phyloP scores from a whole-genome alignment of 2,888 invertebrate species.

The Trisateles emortualis region DNA sequence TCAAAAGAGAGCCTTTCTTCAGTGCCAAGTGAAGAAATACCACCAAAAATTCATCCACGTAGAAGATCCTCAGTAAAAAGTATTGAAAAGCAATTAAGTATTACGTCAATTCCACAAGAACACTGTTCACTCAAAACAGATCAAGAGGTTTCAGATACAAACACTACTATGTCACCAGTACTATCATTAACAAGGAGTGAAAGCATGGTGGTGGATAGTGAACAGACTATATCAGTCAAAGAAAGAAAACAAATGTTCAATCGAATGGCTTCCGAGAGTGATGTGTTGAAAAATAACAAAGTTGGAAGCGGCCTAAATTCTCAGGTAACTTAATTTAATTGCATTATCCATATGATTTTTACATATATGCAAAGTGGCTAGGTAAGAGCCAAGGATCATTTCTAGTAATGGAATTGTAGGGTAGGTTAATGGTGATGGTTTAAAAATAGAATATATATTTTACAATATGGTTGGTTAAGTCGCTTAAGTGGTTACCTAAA shows the following conservation, averaged over 20 bases:
- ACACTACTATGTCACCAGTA: conserved; percentile 52
- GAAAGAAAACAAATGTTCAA: conserved; percentile 97
- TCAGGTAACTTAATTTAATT: conserved; percentile 85
- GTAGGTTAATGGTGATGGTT: too few species aligned
- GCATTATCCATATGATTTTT: too few species aligned
- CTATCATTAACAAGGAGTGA: conserved; percentile 74
- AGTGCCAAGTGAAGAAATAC: conserved; percentile 59
- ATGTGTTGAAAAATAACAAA: conserved; percentile 85
- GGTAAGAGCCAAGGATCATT: too few species aligned
- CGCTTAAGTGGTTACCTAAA: too few species aligned
- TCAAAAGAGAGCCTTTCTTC: conserved; percentile 60
- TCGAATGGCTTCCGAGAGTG: conserved; percentile 94
- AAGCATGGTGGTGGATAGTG: conserved; percentile 78
- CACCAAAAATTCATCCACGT: conserved; percentile 71
- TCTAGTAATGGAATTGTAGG: too few species aligned
- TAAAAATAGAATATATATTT: too few species aligned
- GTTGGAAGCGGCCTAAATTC: conserved; percentile 72
- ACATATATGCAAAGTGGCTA: too few species aligned
- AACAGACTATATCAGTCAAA: conserved; percentile 94
- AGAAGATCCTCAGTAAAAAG: conserved; percentile 70
- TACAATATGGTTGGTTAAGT: too few species aligned
- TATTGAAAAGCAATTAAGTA: conserved; percentile 61
- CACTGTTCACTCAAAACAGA: conserved; percentile 59
- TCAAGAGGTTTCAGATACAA: conserved; percentile 56
- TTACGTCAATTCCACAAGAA: conserved; percentile 41